A percentile compares a stretch with the other conserved stretches of the same genome.
Evolutionary conservation across 64 coral and sea anemone species (phyloP).

Genomic region (Actinia equina): DNA sequence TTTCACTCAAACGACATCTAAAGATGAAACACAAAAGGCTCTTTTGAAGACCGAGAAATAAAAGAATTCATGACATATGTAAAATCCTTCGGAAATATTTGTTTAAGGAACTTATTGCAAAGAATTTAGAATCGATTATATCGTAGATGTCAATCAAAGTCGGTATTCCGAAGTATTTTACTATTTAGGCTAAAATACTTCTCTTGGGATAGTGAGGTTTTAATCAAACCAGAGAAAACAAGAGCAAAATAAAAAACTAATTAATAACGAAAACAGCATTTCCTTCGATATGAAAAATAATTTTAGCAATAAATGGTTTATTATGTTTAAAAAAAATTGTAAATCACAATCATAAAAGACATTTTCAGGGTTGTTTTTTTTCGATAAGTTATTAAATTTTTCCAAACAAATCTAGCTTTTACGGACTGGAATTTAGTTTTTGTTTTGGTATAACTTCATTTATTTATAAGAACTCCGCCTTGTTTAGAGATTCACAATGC

Average conservation of each 20-base stretch:
- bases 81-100: conserved; percentile 11
- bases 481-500: background rate
- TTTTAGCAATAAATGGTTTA: too few relatives aligned
- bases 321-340: too few relatives aligned
- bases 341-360: too few relatives aligned
- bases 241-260: background rate
- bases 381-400: background rate
- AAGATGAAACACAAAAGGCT: background rate
- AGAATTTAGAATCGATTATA: conserved; percentile 11
- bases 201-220: background rate
- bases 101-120: conserved; percentile 21
- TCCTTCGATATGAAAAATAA: background rate
- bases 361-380: background rate
- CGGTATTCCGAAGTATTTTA: background rate
- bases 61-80: conserved; percentile 21
- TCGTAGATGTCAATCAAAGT: background rate
- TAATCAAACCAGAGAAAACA: conserved; percentile 2
- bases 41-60: conserved; percentile 1
- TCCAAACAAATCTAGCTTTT: background rate
- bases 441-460: background rate
- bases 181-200: background rate
- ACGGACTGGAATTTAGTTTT: background rate
- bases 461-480: background rate
- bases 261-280: background rate
- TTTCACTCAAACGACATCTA: background rate